Base-by-base conservation (phyloP, 2,888 invertebrate genomes). In the Epiperipatus broadwayi region DNA sequence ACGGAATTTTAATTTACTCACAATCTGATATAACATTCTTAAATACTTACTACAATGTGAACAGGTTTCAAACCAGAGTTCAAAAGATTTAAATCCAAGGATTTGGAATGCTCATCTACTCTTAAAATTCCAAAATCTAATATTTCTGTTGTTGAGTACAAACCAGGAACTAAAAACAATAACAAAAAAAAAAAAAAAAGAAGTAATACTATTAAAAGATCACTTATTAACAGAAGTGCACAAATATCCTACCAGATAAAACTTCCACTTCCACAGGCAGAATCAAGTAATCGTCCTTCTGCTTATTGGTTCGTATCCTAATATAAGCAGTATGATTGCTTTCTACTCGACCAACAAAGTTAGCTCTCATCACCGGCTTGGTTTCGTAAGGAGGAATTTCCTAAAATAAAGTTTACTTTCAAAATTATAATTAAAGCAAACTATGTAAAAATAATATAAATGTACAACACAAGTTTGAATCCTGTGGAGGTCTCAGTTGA, bases 221-320 rank as follows among this genome's bases (percentile, higher is more conserved):
- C 10, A n/a, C 18, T 4, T 27, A 14, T 27, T 10, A 15, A 7
- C 27, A 12, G 10, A 5, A 27, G 10, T 5, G 20, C 8, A 10
- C 12, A 21, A n/a, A 28, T 27, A 14, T 21, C 45, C 44, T 44
- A 61, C 61, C 54, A 50, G 60, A 66, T 18, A 71, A 59, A 40
- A 83, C 78, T 64, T 81, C 78, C 39, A 84, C 73, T 63, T 83
- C 83, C 33, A 84, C 69, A 21, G 83, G 81, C 46, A 84, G 70
- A 45, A 84, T 72, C 46, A 84, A 66, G 46, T 73, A 64, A 53
- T 75, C 71, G 45, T 52, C 51, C 33, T 48, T 65, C 46, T 68
- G 70, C 50, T 67, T 67, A 53, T 72, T 74, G 44, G 77, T 69
- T 62, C 72, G 73, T 52, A 78, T 75, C 52, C 77, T 73, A 53